Percentiles rank a stretch among this genome's conserved stretches.
Evolutionary conservation across 2,113 vertebrate species (phyloP).

Genomic region (Ancistrus triradiatus): DNA sequence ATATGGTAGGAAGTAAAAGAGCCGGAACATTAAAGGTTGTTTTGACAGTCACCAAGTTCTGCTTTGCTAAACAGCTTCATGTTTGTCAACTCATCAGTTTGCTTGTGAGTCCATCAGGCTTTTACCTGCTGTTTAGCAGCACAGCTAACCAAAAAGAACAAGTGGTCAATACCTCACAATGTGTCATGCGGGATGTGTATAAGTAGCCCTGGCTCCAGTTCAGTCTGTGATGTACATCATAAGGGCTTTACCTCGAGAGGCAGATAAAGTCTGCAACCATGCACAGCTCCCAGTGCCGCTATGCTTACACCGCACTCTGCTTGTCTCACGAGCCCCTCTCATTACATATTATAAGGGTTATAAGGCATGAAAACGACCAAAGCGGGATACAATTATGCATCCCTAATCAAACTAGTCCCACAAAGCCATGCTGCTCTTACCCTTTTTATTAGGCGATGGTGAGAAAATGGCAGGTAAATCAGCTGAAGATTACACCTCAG

Average conservation of each 20-base stretch:
- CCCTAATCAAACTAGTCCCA: constrained; percentile 48
- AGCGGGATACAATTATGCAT: constrained; percentile 44
- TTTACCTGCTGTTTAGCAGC: constrained; percentile 43
- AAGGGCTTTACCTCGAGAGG: constrained; percentile 44
- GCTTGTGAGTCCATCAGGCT: constrained; percentile 21
- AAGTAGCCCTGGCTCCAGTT: constrained; percentile 44
- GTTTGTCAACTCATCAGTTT: constrained; percentile 37
- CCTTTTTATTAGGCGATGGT: constrained; percentile 47
- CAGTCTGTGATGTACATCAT: constrained; percentile 51
- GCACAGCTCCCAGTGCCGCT: constrained; percentile 26
- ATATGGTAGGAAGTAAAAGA: background rate
- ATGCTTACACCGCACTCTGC: constrained; percentile 52
- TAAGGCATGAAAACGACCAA: constrained; percentile 49
- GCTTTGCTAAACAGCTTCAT: constrained; percentile 28
- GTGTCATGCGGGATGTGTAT: constrained; percentile 48
- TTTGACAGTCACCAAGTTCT: constrained; percentile 29
- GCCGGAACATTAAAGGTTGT: background rate
- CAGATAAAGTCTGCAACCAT: constrained; percentile 37
- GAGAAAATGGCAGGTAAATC: constrained; percentile 48
- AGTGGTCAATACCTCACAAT: constrained; percentile 53
- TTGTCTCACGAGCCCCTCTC: constrained; percentile 41
- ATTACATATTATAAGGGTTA: constrained; percentile 46
- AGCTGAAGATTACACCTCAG: constrained; percentile 47
- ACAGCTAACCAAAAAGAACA: constrained; percentile 49
- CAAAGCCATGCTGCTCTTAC: constrained; percentile 35